phyloP scores from a whole-genome alignment of 2,888 invertebrate species.

The Muscina levida region DNA sequence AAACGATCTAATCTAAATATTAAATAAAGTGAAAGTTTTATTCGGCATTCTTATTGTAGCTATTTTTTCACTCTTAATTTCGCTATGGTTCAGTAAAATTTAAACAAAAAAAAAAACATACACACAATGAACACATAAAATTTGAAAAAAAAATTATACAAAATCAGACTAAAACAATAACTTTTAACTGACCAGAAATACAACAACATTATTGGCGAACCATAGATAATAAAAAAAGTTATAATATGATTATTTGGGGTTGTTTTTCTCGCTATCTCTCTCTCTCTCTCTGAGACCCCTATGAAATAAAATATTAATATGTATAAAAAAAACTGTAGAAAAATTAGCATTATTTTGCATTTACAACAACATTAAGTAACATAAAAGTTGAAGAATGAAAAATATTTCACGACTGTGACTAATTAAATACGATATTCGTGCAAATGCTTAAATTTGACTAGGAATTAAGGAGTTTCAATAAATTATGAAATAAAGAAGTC shows the following conservation, averaged over 20 bases:
- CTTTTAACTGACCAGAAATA: conserved; percentile 47
- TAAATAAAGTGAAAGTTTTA: conserved; percentile 77
- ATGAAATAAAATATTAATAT: conserved; percentile 20
- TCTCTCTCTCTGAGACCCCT: too few relatives aligned
- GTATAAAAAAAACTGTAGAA: conserved; percentile 1
- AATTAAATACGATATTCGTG: too few relatives aligned
- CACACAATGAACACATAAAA: conserved; percentile 1
- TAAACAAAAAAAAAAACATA: conserved; percentile 61
- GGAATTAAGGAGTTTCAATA: too few relatives aligned
- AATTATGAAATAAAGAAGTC: too few relatives aligned
- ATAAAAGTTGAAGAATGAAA: too few relatives aligned
- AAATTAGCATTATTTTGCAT: background rate
- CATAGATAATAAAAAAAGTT: conserved; percentile 63
- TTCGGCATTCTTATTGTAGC: conserved; percentile 74
- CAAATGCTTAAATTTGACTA: too few relatives aligned
- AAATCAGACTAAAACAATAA: background rate
- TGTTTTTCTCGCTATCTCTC: too few relatives aligned
- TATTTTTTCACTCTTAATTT: conserved; percentile 51
- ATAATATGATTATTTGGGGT: background rate
- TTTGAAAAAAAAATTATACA: too few relatives aligned
- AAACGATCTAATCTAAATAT: conserved; percentile 30
- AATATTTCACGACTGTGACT: too few relatives aligned
- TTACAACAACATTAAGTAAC: too few relatives aligned
- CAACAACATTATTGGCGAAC: conserved; percentile 62
- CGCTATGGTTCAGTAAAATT: conserved; percentile 75